Evolutionary conservation across 2,888 invertebrate genomes (phyloP).

Genomic region (Allolobophora icterica): DNA sequence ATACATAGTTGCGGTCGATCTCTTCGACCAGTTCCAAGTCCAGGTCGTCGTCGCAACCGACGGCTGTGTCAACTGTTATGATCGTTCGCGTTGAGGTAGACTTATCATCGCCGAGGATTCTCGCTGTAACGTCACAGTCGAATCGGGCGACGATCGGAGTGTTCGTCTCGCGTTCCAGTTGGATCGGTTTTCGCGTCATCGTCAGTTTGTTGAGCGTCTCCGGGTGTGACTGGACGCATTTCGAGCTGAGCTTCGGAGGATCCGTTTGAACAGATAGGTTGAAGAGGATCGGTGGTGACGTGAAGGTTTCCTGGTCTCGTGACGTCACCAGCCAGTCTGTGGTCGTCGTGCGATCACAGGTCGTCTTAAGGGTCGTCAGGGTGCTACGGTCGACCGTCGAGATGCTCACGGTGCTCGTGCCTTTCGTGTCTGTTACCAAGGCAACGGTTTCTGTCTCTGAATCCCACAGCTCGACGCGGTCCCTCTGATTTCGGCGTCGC

Average conservation of each 20-base stretch:
- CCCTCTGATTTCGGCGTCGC: conserved; percentile 6
- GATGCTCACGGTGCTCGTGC: conserved; percentile 23
- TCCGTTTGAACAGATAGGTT: background rate
- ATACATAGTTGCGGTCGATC: background rate
- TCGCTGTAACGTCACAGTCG: conserved; percentile 31
- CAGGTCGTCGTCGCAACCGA: background rate
- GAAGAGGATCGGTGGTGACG: background rate
- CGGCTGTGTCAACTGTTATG: background rate
- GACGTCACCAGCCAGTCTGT: conserved; percentile 19
- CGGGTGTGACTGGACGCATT: background rate
- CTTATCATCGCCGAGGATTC: conserved; percentile 20
- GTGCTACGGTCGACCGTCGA: conserved; percentile 28
- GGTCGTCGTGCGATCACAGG: background rate
- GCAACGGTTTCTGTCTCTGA: conserved; percentile 26
- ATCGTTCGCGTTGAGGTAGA: background rate
- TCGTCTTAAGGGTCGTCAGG: background rate
- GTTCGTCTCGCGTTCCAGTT: conserved; percentile 33
- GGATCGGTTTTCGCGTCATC: conserved; percentile 28
- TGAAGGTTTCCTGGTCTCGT: conserved; percentile 31
- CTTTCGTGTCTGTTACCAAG: conserved; percentile 23
- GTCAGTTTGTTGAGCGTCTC: conserved; percentile 26
- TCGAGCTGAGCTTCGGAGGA: background rate
- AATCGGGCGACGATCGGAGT: conserved; percentile 28
- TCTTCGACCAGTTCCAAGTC: background rate
- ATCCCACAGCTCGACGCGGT: background rate